Conservation (phyloP, 2,888 invertebrate genomes). For the Ceriagrion tenellum region DNA sequence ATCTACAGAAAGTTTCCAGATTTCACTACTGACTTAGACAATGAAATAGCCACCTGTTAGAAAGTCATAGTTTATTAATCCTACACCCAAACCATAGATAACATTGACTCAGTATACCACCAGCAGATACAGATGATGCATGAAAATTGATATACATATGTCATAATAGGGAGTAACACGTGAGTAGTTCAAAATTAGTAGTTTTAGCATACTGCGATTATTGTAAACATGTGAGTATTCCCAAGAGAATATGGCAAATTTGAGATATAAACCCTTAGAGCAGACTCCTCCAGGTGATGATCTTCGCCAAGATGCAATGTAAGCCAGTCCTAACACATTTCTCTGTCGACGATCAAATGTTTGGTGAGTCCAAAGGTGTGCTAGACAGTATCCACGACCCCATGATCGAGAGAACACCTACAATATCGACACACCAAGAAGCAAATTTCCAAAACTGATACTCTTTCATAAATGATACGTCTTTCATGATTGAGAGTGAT, state of each 20-base stretch:
- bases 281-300: slow-evolving; percentile 80
- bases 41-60: too few relatives aligned
- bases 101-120: too few relatives aligned
- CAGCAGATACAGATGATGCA: too few relatives aligned
- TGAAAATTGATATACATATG: not conserved
- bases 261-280: slow-evolving; percentile 78
- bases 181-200: not conserved
- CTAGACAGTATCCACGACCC: slow-evolving; percentile 78
- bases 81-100: too few relatives aligned
- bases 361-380: slow-evolving; percentile 81
- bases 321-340: slow-evolving; percentile 80
- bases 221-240: not conserved
- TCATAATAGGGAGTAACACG: too few relatives aligned
- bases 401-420: slow-evolving; percentile 78
- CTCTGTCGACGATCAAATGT: slow-evolving; percentile 78
- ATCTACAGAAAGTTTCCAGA: too few relatives aligned
- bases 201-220: not conserved
- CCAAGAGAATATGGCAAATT: slow-evolving; percentile 68
- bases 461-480: not conserved
- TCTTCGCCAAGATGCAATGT: slow-evolving; percentile 79
- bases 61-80: too few relatives aligned
- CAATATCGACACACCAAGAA: not conserved
- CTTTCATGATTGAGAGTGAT: too few relatives aligned
- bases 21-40: too few relatives aligned
- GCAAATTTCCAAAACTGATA: not conserved